Percentiles rank a stretch among this genome's conserved stretches.
phyloP scores from a whole-genome alignment of 2,113 vertebrate species.

The Triplophysa tibetana region DNA sequence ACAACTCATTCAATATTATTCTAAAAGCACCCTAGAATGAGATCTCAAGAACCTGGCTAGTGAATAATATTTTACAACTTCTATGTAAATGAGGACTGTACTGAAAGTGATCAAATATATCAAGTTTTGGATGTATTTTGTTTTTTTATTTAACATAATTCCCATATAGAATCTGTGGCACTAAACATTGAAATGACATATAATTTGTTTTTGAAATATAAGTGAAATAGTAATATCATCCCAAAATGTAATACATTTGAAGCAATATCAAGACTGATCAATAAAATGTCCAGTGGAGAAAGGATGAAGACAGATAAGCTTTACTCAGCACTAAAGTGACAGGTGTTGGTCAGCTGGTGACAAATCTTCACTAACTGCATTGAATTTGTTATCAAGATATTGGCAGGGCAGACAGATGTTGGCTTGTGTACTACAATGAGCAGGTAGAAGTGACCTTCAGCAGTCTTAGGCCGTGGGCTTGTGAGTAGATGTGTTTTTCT shows the following conservation, averaged over 20 bases:
- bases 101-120: too few relatives aligned
- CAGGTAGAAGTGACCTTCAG: neutral
- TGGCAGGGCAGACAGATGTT: conserved; percentile 4
- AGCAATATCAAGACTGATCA: neutral
- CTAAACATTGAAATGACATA: too few relatives aligned
- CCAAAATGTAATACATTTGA: neutral
- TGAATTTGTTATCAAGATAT: conserved; percentile 10
- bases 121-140: too few relatives aligned
- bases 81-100: too few relatives aligned
- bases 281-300: neutral
- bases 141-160: too few relatives aligned
- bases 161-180: too few relatives aligned
- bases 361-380: conserved; percentile 17
- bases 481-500: neutral
- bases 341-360: neutral
- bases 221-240: neutral
- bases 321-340: neutral
- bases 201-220: neutral
- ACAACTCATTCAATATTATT: too few relatives aligned
- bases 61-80: too few relatives aligned
- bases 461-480: neutral
- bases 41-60: too few relatives aligned
- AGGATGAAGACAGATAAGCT: neutral
- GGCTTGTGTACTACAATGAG: neutral
- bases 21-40: too few relatives aligned